Evolutionary conservation across 2,113 vertebrate genomes (phyloP).

Genomic region (Crotalus tigris): DNA sequence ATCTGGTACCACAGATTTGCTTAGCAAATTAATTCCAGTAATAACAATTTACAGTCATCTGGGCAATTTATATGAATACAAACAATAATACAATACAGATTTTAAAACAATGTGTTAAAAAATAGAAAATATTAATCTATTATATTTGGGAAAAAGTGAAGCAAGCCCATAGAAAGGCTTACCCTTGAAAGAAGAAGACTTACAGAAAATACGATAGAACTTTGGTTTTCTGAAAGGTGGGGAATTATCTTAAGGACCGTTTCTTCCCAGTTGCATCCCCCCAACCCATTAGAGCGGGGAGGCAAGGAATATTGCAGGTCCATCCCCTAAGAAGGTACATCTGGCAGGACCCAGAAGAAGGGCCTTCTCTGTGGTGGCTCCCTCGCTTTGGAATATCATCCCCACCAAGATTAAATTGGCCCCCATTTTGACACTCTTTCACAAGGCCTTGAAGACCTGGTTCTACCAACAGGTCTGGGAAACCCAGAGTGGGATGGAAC

Average conservation of each 20-base stretch:
- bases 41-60: neutral
- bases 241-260: neutral
- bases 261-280: neutral
- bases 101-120: neutral
- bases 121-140: neutral
- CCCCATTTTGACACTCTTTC: neutral
- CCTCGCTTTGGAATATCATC: neutral
- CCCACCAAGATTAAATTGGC: neutral
- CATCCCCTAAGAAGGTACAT: neutral
- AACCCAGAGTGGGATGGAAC: no score
- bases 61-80: neutral
- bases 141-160: neutral
- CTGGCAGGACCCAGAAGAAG: neutral
- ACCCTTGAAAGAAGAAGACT: neutral
- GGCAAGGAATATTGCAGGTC: neutral
- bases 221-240: neutral
- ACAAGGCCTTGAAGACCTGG: neutral
- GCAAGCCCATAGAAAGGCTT: neutral
- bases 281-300: neutral
- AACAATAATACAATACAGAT: neutral
- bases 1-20: neutral
- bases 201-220: neutral
- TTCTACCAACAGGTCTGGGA: neutral
- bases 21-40: neutral
- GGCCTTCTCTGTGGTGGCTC: neutral